A percentile compares a stretch with the other conserved stretches of the same genome.
Conservation (phyloP, 2,888 invertebrate genomes). For the Agrotis ipsilon region DNA sequence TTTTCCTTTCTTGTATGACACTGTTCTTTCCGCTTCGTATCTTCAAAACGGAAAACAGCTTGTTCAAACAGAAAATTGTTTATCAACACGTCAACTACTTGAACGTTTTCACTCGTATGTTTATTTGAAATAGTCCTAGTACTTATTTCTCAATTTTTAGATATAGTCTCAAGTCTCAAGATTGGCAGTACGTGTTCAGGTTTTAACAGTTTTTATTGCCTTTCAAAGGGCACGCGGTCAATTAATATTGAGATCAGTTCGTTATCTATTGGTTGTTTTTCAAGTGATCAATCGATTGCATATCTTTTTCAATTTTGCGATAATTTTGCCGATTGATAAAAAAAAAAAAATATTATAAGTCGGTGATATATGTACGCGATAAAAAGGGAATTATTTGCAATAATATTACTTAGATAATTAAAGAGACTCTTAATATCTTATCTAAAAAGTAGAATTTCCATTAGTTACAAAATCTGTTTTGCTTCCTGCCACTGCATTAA, state of each 20-base stretch:
- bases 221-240: constrained; percentile 25
- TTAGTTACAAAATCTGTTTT: constrained; percentile 11
- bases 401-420: constrained; percentile 24
- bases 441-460: constrained; percentile 37
- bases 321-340: constrained; percentile 32
- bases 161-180: constrained; percentile 27
- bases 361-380: constrained; percentile 21
- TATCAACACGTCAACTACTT: constrained; percentile 79
- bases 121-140: constrained; percentile 78
- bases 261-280: constrained; percentile 18
- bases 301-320: constrained; percentile 25
- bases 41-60: constrained; percentile 75
- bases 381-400: constrained; percentile 35
- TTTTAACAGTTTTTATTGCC: constrained; percentile 27
- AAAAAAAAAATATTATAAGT: too few relatives aligned
- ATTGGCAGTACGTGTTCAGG: constrained; percentile 14
- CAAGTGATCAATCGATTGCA: constrained; percentile 18
- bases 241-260: constrained; percentile 30
- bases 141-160: constrained; percentile 69
- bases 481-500: constrained; percentile 28
- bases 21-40: constrained; percentile 66
- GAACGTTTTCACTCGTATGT: constrained; percentile 76
- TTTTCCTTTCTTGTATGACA: constrained; percentile 65
- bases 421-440: constrained; percentile 27
- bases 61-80: constrained; percentile 78